Evolutionary conservation across 2,888 invertebrate genomes (phyloP).

Genomic region (Napeogenes sylphis): DNA sequence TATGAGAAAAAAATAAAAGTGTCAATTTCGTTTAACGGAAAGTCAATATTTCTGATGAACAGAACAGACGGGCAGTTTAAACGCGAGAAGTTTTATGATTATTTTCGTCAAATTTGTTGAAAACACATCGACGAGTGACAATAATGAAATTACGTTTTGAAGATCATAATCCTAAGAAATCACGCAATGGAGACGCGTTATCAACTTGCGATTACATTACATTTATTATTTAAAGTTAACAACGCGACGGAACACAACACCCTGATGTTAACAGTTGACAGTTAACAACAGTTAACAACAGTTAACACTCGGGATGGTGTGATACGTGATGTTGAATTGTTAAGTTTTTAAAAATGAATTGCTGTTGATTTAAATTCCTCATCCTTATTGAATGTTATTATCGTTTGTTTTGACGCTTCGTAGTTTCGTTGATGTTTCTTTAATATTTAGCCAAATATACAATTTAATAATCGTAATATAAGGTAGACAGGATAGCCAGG

Average conservation of each 20-base stretch:
- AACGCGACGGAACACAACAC: neutral
- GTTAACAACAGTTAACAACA: no score
- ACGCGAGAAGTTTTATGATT: constrained; percentile 5
- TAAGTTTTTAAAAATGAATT: constrained; percentile 71
- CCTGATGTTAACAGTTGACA: constrained; percentile 6
- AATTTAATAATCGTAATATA: constrained; percentile 68
- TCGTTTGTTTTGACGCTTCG: constrained; percentile 57
- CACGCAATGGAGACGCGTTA: constrained; percentile 21
- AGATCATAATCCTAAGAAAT: constrained; percentile 12
- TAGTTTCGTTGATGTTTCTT: constrained; percentile 54
- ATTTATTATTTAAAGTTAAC: constrained; percentile 64
- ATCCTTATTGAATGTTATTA: constrained; percentile 70
- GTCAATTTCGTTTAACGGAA: constrained; percentile 11
- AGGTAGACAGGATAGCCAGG: constrained; percentile 77
- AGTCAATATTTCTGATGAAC: constrained; percentile 9
- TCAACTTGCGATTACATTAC: constrained; percentile 70
- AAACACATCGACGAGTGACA: constrained; percentile 17
- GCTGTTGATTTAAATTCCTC: constrained; percentile 73
- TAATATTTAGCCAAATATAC: constrained; percentile 74
- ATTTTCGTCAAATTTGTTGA: constrained; percentile 13
- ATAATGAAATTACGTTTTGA: constrained; percentile 16
- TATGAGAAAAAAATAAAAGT: constrained; percentile 15
- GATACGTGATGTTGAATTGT: constrained; percentile 43
- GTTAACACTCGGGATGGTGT: constrained; percentile 11
- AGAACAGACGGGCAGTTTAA: constrained; percentile 8